These are phyloP conservation scores for Sciurus carolinensis DNA, from an alignment of 2,797 vertebrate genomes.

Conservation along the genomic window DNA sequence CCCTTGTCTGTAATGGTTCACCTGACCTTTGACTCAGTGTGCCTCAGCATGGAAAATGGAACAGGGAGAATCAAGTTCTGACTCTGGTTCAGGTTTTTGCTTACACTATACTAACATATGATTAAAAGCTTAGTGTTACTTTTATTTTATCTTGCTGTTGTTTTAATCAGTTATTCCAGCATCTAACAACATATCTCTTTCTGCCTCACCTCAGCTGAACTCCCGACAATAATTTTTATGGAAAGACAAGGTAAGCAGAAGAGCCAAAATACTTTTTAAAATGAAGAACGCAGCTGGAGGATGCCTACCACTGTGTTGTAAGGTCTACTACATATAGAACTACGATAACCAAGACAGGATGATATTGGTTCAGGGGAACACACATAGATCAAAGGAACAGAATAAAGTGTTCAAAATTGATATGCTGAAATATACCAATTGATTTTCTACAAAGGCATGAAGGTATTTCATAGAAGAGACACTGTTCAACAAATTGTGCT, in stretches of 20 bases:
- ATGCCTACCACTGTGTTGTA: neutral
- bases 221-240: neutral
- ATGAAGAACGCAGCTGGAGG: neutral
- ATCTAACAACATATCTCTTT: neutral
- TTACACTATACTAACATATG: neutral
- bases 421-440: neutral
- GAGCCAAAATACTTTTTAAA: slow-evolving; percentile 5
- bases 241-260: neutral
- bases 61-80: neutral
- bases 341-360: neutral
- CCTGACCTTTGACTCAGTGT: neutral
- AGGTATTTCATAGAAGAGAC: neutral
- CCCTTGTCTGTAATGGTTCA: neutral
- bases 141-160: neutral
- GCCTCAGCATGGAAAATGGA: neutral
- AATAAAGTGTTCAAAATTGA: neutral
- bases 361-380: neutral
- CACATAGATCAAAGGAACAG: neutral
- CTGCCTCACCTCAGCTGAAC: neutral
- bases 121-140: neutral
- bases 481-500: neutral
- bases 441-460: neutral
- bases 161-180: neutral
- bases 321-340: neutral
- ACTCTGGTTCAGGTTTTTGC: neutral